Base-by-base conservation (phyloP, 1,140 invertebrate genomes). In the Diachasmimorpha longicaudata region DNA sequence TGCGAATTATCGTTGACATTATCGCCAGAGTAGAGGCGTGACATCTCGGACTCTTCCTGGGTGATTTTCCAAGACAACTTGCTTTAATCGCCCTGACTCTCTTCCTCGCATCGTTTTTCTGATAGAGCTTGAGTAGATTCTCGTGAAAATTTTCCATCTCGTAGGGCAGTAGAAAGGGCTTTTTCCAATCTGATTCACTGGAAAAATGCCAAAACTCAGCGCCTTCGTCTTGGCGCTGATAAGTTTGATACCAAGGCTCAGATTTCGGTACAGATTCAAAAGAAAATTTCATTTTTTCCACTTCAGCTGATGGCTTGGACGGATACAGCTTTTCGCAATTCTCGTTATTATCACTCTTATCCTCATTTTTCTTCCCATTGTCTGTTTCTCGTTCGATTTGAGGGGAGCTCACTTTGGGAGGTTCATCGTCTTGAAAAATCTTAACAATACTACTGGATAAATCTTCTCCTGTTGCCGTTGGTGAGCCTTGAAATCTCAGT, bases 21-120 rank as follows among this genome's bases (percentile, higher is more conserved):
- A 96, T 94, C 0, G 95, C 95, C 42, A 96, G 84, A 0, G 95
- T 96, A 0, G 94, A 95, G 0, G 95, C 95, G 81, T 96, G 95
- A 84, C 95, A 95, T 36, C 95, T 87, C 0, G 95, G 95, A 3
- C 94, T 95, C 81, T 96, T 96, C n/a, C 95, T 87, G 0, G 95
- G 93, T 75, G 93, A 93, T 76, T 91, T 88, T 70, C 92, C 89
- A 2, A 85, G 74, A 23, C 80, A 79, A 23, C 80, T 83, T 4
- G 74, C 73, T 25, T 42, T 37, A 5, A 36, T 6, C 23, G 36
- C 23, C 37, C 42, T 69, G 11, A 23, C 14, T 52, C 67, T 81
- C 77, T 81, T 81, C 77, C 79, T 85, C 81, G 55, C 77, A 0
- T 87, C 81, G 5, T 81, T 74, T 79, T 81, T 81, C 21, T 82